Evolutionary conservation across 2,797 vertebrate species (phyloP).

Genomic region (Pelobates cultripes): DNA sequence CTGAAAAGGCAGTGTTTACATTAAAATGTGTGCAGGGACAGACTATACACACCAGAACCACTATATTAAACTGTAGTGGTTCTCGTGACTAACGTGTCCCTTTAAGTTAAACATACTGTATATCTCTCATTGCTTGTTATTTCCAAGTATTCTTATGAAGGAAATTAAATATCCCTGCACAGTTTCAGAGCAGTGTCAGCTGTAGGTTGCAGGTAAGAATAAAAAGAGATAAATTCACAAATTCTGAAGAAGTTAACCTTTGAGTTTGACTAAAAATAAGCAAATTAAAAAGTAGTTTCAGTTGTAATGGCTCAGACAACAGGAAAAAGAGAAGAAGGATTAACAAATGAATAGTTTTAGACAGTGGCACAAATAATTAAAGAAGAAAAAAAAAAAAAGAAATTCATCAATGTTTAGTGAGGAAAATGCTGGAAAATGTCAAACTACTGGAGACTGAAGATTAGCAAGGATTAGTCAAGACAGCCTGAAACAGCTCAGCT

Average conservation of each 20-base stretch:
- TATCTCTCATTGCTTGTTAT: too few species aligned
- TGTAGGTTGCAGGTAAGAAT: too few species aligned
- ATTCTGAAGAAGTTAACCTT: neutral
- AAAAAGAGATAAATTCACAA: neutral
- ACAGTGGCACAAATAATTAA: neutral
- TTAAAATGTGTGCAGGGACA: too few species aligned
- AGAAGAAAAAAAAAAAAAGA: neutral
- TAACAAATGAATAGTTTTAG: slow-evolving; percentile 10
- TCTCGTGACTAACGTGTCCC: too few species aligned
- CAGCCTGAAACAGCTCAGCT: slow-evolving; percentile 10
- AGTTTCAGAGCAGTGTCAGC: too few species aligned
- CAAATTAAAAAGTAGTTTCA: neutral
- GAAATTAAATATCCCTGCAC: too few species aligned
- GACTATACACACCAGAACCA: too few species aligned
- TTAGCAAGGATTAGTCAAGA: slow-evolving; percentile 38
- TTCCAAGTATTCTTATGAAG: too few species aligned
- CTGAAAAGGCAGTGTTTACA: too few species aligned
- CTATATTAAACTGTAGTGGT: too few species aligned
- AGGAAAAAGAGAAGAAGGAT: neutral
- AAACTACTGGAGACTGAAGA: slow-evolving; percentile 34
- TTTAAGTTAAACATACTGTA: too few species aligned
- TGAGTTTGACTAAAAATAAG: neutral
- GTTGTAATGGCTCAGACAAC: neutral
- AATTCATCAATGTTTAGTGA: slow-evolving; percentile 5
- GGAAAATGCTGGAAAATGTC: slow-evolving; percentile 7